phyloP scores from a whole-genome alignment of 2,888 invertebrate genomes.

The Pollenia labialis region DNA sequence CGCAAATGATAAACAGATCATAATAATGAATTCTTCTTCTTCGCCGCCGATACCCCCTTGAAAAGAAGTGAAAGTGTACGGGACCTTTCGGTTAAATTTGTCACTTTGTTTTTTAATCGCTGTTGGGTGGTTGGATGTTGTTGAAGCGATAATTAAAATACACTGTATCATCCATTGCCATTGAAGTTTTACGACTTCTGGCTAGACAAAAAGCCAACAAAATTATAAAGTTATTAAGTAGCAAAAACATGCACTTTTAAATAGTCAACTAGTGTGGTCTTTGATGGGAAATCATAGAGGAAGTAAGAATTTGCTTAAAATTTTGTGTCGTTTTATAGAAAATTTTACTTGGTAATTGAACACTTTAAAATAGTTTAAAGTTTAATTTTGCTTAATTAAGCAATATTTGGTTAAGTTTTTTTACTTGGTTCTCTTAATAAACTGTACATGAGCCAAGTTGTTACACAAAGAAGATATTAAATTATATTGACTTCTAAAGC shows the following conservation, averaged over 20 bases:
- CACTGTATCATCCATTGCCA: constrained; percentile 28
- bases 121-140: constrained; percentile 17
- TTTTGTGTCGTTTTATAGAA: not conserved
- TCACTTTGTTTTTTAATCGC: constrained; percentile 19
- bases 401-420: too few relatives aligned
- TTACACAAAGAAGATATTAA: too few relatives aligned
- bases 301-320: not conserved
- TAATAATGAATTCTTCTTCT: constrained; percentile 24
- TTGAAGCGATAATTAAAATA: constrained; percentile 54
- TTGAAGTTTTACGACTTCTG: constrained; percentile 64
- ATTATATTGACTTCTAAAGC: too few relatives aligned
- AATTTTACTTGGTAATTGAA: too few relatives aligned
- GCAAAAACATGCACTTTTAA: not conserved
- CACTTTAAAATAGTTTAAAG: too few relatives aligned
- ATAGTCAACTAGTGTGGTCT: constrained; percentile 45
- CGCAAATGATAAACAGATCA: constrained; percentile 53
- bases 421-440: too few relatives aligned
- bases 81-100: not conserved
- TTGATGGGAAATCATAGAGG: not conserved
- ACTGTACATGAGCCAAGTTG: too few relatives aligned
- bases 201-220: constrained; percentile 57
- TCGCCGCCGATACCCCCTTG: not conserved
- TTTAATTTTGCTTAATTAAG: too few relatives aligned
- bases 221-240: constrained; percentile 53
- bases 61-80: constrained; percentile 52